Percentiles rank a stretch among this genome's conserved stretches.
These are phyloP conservation scores for Leptosomus discolor DNA, from an alignment of 2,113 vertebrate genomes.

Conservation along the genomic window DNA sequence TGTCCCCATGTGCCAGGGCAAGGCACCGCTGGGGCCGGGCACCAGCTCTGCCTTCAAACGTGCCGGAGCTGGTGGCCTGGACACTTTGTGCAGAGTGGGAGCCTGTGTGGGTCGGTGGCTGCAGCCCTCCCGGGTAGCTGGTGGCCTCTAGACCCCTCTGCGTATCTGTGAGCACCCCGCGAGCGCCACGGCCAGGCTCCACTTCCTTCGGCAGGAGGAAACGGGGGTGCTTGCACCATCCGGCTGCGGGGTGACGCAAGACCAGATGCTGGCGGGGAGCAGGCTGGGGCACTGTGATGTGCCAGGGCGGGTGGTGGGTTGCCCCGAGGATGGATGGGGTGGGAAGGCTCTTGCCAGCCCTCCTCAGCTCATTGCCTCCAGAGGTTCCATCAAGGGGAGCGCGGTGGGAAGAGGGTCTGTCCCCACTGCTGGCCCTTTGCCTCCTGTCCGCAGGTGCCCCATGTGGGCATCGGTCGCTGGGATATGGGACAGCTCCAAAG, in stretches of 20 bases:
- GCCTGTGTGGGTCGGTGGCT: background rate
- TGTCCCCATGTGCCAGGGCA: background rate
- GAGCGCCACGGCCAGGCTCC: background rate
- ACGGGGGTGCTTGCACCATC: background rate
- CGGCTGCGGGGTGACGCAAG: background rate
- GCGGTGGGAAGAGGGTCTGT: background rate
- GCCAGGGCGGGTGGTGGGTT: background rate
- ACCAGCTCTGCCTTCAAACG: background rate
- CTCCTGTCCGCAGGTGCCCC: background rate
- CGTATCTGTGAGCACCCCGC: background rate
- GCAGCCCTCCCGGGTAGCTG: background rate
- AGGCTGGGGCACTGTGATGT: background rate
- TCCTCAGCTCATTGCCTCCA: background rate
- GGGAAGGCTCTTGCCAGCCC: background rate
- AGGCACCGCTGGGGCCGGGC: rapidly evolving
- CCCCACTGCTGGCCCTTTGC: background rate
- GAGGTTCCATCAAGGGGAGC: background rate
- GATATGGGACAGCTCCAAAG: background rate
- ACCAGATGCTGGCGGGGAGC: background rate
- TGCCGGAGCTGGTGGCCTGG: background rate
- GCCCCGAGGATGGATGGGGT: background rate
- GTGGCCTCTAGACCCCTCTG: background rate
- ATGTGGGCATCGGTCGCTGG: background rate
- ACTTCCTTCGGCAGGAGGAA: background rate
- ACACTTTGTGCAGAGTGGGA: background rate